Percentiles rank a stretch among this genome's conserved stretches.
Conservation (phyloP, 2,888 invertebrate genomes). For the Sinodicranocentrus sp. region DNA sequence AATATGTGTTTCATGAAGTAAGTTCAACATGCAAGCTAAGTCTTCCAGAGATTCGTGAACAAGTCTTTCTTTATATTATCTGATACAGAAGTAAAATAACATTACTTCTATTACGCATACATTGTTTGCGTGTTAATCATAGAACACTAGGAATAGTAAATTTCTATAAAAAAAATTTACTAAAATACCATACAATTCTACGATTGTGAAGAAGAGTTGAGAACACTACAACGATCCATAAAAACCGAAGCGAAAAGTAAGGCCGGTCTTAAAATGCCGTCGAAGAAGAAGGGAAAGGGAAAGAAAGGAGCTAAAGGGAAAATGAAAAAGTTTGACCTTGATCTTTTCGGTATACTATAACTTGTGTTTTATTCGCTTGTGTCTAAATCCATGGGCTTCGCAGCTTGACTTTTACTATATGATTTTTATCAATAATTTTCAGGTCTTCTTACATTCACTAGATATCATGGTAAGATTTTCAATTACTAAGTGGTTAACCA, state of each 20-base stretch:
- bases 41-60: no score
- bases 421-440: background rate
- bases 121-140: no score
- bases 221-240: background rate
- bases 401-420: background rate
- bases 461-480: slow-evolving; percentile 61
- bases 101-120: no score
- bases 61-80: no score
- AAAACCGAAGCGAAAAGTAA: background rate
- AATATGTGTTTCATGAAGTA: no score
- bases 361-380: background rate
- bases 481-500: background rate
- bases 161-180: background rate
- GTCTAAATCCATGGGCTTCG: background rate
- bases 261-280: slow-evolving; percentile 65
- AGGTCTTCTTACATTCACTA: slow-evolving; percentile 74
- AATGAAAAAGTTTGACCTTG: slow-evolving; percentile 73
- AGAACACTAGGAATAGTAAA: background rate
- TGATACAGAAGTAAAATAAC: no score
- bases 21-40: no score
- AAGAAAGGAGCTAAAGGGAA: slow-evolving; percentile 45
- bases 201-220: background rate
- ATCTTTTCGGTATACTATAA: slow-evolving; percentile 67
- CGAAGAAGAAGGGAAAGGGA: slow-evolving; percentile 58
- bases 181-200: background rate